Base-by-base conservation (phyloP, 1,140 invertebrate species). In the Aphaenogaster ashmeadi region DNA sequence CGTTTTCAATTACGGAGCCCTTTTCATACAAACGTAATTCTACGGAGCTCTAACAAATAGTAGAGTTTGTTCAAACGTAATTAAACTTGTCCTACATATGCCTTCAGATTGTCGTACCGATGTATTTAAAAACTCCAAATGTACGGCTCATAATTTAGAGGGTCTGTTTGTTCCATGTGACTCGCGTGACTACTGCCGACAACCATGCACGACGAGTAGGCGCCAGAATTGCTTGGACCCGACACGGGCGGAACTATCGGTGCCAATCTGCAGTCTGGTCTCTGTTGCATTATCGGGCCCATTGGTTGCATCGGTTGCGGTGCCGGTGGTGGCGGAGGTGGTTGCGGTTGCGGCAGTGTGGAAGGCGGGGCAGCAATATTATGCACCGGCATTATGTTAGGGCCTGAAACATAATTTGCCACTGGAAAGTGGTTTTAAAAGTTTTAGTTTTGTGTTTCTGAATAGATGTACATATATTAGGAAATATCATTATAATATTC, bases 111-210 rank as follows among this genome's bases (percentile, higher is more conserved):
- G 15, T 54, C 44, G 33, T 36, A 50, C 11, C 36, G 47, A 75
- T 27, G 15, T 84, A 41, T 83, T 92, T 93, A 95, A 88, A 95
- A 95, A 78, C 92, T 95, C 95, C 95, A 95, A 77, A 95, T 95
- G 44, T 95, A 95, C 3, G 94, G 94, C 87, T 95, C 95, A 66
- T 95, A 95, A 86, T 95, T 95, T 54, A 95, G 90, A 8, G 93
- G 85, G 69, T 95, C 95, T 0, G 93, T 87, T 90, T 95, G 95
- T 64, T 95, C 95, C 91, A 95, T 94, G 44, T 94, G 94, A 77
- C 83, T 86, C n/a, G 93, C 56, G 50, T 94, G 94, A 90, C 27
- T 92, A 52, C 90, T 94, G 62, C 80, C 93, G 27, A 88, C 91
- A 60, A 95, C 91, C 93, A 95, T 94, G 78, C 94, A 95, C 15